Conservation (phyloP, 2,113 vertebrate species). For the Erinaceus europaeus region DNA sequence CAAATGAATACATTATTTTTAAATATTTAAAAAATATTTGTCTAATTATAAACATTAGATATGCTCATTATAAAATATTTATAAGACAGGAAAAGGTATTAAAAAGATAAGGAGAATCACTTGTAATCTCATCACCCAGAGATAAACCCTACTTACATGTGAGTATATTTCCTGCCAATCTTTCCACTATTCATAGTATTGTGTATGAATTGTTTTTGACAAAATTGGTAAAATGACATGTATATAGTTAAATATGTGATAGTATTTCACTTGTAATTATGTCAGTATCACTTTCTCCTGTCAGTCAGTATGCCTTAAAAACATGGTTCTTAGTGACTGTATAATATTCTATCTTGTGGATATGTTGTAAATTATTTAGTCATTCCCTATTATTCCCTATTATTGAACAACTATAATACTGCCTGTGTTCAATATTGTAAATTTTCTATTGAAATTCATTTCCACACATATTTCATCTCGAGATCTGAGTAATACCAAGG, state of each 20-base stretch:
- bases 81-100: slow-evolving; percentile 7
- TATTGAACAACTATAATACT: background rate
- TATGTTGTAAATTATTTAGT: background rate
- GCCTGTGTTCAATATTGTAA: background rate
- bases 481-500: too few relatives aligned
- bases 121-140: background rate
- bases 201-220: background rate
- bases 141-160: background rate
- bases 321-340: background rate
- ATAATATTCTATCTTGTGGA: background rate
- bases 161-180: background rate
- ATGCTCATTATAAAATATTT: background rate
- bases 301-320: background rate
- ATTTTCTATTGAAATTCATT: background rate
- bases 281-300: background rate
- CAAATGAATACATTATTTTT: slow-evolving; percentile 61
- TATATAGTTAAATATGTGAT: background rate
- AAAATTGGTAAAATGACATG: background rate
- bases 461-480: background rate
- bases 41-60: slow-evolving; percentile 60
- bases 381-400: too few relatives aligned
- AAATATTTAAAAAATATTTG: slow-evolving; percentile 58
- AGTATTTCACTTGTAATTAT: background rate
- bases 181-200: background rate
- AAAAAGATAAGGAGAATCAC: slow-evolving; percentile 40